Base-by-base conservation (phyloP, 2,888 invertebrate species). In the Drosophila cognata region DNA sequence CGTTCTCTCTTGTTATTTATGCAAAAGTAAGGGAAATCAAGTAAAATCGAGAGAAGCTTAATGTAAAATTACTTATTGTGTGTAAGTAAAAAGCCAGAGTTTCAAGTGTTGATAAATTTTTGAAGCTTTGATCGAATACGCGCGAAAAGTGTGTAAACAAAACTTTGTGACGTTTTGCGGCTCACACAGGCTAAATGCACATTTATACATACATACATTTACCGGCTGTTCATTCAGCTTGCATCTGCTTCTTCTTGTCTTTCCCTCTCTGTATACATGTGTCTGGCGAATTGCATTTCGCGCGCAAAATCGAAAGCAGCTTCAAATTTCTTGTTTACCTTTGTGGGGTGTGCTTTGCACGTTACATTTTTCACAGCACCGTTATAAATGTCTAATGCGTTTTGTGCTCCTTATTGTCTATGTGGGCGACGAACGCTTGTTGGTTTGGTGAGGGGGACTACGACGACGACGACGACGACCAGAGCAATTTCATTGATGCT, bases 401-500 rank as follows among this genome's bases (percentile, higher is more conserved):
- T 16, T 25, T 50, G 36, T 46, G 33, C 33, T 51, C 53, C 41
- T 48, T 55, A 64, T 67, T 62, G 31, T 41, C 35, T 35, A 7
- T 21, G 28, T 74, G 33, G 11, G 10, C 1, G 38, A 38, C 6
- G 11, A 13, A 10, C 36, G 36, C 41, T 29, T 18, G 50, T 41
- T 16, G 25, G 11, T 13, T n/a, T 38, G 13, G 0, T 28, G 16
- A n/a, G 46, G 28, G 28, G 33, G 21, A 29, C 7, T 33, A 7
- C 28, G 35, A 18, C 4, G 25, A 25, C 33, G 33, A 21, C n/a
- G n/a, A n/a, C 52, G 46, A 33, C 36, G 43, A 52, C 48, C 55
- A 48, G 16, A 46, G 48, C 48, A 79, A 88, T 82, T 89, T 88
- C 88, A 89, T 89, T 84, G 88, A 89, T 88, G 79, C 60, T 75